Percentiles rank a stretch among this genome's conserved stretches.
Evolutionary conservation across 2,888 invertebrate genomes (phyloP).

Genomic region (Drosophila falleni): DNA sequence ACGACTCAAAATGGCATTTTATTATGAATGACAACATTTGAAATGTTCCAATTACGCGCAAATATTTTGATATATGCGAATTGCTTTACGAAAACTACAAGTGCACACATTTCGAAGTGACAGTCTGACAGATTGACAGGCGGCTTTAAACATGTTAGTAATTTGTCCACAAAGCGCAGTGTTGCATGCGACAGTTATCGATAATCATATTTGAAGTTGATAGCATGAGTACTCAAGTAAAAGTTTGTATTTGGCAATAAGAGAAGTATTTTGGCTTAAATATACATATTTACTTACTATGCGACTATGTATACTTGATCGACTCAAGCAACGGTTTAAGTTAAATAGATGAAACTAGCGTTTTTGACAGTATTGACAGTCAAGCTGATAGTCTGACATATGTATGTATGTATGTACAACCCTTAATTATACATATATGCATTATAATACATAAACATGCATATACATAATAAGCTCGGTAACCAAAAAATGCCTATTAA

Average conservation of each 20-base stretch:
- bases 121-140: constrained; percentile 6
- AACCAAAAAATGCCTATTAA: too few species aligned
- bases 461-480: too few species aligned
- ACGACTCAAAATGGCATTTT: constrained; percentile 57
- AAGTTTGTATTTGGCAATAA: background rate
- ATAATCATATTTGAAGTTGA: background rate
- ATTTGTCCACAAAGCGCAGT: constrained; percentile 12
- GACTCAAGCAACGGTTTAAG: too few species aligned
- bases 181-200: constrained; percentile 22
- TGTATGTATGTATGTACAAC: too few species aligned
- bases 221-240: background rate
- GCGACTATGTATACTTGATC: background rate
- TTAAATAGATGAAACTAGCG: too few species aligned
- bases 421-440: too few species aligned
- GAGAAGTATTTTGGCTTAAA: background rate
- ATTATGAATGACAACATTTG: constrained; percentile 78
- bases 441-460: too few species aligned
- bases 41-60: constrained; percentile 76
- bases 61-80: constrained; percentile 62
- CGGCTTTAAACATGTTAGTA: constrained; percentile 9
- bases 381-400: too few species aligned
- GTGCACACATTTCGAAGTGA: constrained; percentile 6
- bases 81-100: constrained; percentile 27
- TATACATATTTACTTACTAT: too few species aligned
- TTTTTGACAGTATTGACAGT: background rate